Base-by-base conservation (phyloP, 2,888 invertebrate species). In the Thera britannica region DNA sequence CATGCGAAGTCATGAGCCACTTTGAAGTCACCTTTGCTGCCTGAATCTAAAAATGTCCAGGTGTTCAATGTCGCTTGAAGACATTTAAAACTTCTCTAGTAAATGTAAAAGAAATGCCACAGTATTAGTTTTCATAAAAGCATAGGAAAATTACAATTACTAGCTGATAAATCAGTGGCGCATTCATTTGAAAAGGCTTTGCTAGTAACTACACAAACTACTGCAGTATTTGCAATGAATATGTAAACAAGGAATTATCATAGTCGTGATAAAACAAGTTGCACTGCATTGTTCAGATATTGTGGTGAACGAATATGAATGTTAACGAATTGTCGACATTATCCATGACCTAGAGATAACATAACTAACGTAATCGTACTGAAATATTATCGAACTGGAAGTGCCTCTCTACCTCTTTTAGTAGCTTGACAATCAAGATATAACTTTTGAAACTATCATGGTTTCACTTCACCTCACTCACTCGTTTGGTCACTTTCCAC, bases 211-310 rank as follows among this genome's bases (percentile, higher is more conserved):
- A 46, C n/a, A 62, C n/a, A 12, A 65, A 55, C 48, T 57, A n/a
- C 46, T 55, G 56, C 36, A 70, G 12, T 61, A 72, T 72, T 64
- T 67, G 56, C 48, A 69, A 74, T 71, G 71, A 64, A 67, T 70
- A 71, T 69, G 65, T 58, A 72, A 75, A 76, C 67, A 54, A 68
- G 46, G 64, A 73, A 74, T 70, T 71, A 73, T 72, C 74, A 72
- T 71, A 67, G 61, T 71, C 62, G 64, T 73, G 57, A 73, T 65
- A 70, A 68, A 60, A 63, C 62, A 66, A 60, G 52, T 57, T 35
- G 12, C 56, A 51, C 41, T 60, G 38, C 48, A 59, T 56, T 56
- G 52, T 65, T 34, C 36, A 56, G 12, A n/a, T 36, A 57, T 44
- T 41, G 49, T 65, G 36, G 52, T 35, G 12, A 58, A 58, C 48